Evolutionary conservation across 2,888 invertebrate genomes (phyloP), one percentile per base, ranked within the genome.

Genomic region (Melanostoma scalare): DNA sequence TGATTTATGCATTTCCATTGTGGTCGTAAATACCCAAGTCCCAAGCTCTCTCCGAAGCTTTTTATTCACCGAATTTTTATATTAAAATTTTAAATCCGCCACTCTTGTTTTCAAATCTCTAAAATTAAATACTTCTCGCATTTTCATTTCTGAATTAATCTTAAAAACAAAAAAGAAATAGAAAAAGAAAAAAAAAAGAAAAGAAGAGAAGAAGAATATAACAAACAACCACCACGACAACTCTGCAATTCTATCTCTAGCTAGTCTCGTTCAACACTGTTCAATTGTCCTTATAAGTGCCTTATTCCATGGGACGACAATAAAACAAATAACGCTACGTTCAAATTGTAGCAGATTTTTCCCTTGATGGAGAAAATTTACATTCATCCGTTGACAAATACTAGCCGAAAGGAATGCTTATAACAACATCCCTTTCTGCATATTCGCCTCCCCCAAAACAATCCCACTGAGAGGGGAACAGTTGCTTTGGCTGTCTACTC

Each of bases 331-430:
- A 30, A 6, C 30, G 38, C 38, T 33, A 50, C 65, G 6, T 38
- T 61, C 42, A 35, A 60, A 68, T 63, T 58, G 52, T 55, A 55
- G 40, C 48, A 60, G 63, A 44, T 52, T 61, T 46, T 38, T 40
- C 33, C 31, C 56, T 33, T 31, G 9, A 48, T 44, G 55, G 36
- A 44, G 65, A 33, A 56, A 63, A 44, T 81, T 56, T 42, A 77
- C 77, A 81, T 77, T 73, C 56, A 67, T 67, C 55, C 44, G 42
- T 68, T 67, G 68, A 68, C 68, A 76, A 77, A 77, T 63, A 63
- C 42, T 73, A 68, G 72, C 52, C 56, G 33, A 56, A 63, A 42
- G 56, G 73, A 82, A 77, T 82, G 56, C 68, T 82, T 77, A 60
- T 82, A 68, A 68, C 20, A 20, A 20, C 73, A 72, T 68, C 67